These are phyloP conservation scores for Ciconia maguari DNA, from an alignment of 2,113 vertebrate species.

Conservation along the genomic window DNA sequence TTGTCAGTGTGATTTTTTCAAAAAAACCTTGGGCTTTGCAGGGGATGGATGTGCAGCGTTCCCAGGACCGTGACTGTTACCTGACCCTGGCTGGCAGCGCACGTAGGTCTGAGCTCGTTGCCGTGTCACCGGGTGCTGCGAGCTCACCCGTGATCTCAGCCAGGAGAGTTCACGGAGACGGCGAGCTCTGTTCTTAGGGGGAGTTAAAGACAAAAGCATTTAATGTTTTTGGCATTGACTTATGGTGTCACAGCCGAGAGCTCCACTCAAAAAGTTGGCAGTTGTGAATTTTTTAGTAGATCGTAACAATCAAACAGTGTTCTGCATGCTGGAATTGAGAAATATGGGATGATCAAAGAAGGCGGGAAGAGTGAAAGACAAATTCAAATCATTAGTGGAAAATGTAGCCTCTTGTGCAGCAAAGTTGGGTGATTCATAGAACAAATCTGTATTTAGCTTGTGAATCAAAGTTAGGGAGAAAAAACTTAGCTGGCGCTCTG, in stretches of 20 bases:
- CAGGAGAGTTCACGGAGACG: fast-evolving
- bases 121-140: background rate
- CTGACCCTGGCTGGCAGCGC: background rate
- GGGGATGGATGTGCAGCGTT: background rate
- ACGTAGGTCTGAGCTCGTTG: background rate
- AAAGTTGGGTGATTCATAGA: background rate
- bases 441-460: background rate
- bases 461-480: background rate
- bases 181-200: background rate
- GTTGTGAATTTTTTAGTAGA: constrained; percentile 39
- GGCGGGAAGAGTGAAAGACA: constrained; percentile 13
- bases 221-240: background rate
- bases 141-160: background rate
- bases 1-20: too few species aligned
- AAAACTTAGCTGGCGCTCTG: background rate
- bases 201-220: background rate
- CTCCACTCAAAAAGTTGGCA: background rate
- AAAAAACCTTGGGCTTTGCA: too few species aligned
- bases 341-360: constrained; percentile 39
- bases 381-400: background rate
- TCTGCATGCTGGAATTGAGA: background rate
- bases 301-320: background rate
- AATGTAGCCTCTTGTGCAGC: background rate
- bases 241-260: background rate
- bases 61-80: background rate